Base-by-base conservation (phyloP, 2,888 invertebrate genomes). In the Coenonympha glycerion region DNA sequence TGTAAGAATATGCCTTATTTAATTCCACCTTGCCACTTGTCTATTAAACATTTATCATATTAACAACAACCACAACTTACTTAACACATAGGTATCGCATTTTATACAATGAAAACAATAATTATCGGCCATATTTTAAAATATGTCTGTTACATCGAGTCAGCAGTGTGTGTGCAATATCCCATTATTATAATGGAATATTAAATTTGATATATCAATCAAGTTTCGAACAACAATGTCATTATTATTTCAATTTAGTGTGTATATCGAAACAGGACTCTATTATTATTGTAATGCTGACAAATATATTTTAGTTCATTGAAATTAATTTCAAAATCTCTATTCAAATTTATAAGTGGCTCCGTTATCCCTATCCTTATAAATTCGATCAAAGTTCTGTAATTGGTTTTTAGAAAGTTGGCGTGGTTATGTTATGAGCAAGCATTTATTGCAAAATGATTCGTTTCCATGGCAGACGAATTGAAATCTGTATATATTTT, bases 161-260 rank as follows among this genome's bases (percentile, higher is more conserved):
- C 15, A 13, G 18, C 33, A 13, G 33, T 33, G 33, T 22, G 6
- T n/a, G n/a, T n/a, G n/a, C n/a, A n/a, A n/a, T n/a, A n/a, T n/a
- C n/a, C n/a, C 45, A 4, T 11, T 9, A 24, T 34, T n/a, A 21
- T 30, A 31, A 30, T 41, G 19, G 19, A 19, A 42, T 42, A 33
- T 33, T 33, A 16, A 30, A 5, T 44, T 45, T 34, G 34, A 45
- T 16, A 34, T 16, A 45, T 45, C 45, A 45, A 45, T 34, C 33
- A 22, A n/a, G 45, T 11, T 24, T 45, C 16, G 11, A 34, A 24
- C 34, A 45, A 45, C 24, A 34, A 34, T 3, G 45, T 6, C 24
- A 34, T 39, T 39, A 45, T 40, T 24, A 45, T 41, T 41, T 18
- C 16, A 28, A 11, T 18, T 40, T 28, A 26, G n/a, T 26, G 26